A percentile compares a stretch with the other conserved stretches of the same genome.
phyloP scores from a whole-genome alignment of 2,797 vertebrate species.

The Acropternis orthonyx region DNA sequence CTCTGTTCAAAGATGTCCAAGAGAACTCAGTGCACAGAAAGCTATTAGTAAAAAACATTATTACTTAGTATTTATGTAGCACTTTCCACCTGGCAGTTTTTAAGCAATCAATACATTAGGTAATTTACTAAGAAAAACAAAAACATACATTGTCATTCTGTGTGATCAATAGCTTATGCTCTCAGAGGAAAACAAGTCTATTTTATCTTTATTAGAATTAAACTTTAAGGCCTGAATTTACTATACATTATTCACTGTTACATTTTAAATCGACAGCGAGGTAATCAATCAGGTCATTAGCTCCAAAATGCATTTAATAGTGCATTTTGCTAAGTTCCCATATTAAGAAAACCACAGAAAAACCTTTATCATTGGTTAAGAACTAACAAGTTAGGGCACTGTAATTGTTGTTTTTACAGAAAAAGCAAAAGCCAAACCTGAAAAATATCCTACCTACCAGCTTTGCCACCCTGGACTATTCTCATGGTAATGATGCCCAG shows the following conservation, averaged over 20 bases:
- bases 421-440: not conserved
- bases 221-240: conserved; percentile 70
- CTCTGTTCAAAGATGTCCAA: not conserved
- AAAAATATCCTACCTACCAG: not conserved
- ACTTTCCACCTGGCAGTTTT: not conserved
- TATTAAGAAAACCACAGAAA: conserved; percentile 52
- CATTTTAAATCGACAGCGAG: conserved; percentile 56
- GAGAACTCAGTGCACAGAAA: not conserved
- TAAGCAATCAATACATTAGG: not conserved
- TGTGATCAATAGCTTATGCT: conserved; percentile 16
- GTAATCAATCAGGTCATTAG: conserved; percentile 49
- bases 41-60: not conserved
- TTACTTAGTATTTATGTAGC: not conserved
- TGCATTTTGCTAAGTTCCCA: conserved; percentile 17
- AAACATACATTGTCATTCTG: not conserved
- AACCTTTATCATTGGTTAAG: not conserved
- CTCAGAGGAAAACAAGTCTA: conserved; percentile 45
- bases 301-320: conserved; percentile 49
- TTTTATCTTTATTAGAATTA: conserved; percentile 68
- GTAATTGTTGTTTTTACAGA: not conserved
- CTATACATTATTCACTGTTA: conserved; percentile 61
- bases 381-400: conserved; percentile 1
- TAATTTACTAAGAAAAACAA: not conserved
- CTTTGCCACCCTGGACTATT: not conserved
- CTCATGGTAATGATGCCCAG: not conserved